phyloP scores from a whole-genome alignment of 1,140 invertebrate species.

The Ditylenchus dipsaci region DNA sequence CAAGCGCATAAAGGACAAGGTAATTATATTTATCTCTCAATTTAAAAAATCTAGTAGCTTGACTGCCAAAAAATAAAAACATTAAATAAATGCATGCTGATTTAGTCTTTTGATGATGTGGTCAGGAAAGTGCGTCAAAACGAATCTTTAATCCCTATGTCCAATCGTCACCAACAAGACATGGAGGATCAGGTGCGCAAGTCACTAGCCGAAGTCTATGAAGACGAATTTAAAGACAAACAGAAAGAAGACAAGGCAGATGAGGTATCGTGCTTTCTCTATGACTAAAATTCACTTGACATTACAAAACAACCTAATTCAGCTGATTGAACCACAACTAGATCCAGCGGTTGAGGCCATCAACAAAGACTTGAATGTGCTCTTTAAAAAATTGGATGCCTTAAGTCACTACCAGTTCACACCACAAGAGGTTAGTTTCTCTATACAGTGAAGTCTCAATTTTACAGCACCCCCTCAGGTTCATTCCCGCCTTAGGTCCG shows the following conservation, averaged over 20 bases:
- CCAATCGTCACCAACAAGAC: conserved; percentile 78
- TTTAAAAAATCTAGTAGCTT: too few relatives aligned
- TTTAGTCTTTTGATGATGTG: conserved; percentile 83
- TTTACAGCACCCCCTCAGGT: too few relatives aligned
- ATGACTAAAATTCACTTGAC: too few relatives aligned
- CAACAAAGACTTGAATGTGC: conserved; percentile 68
- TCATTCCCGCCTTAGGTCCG: too few relatives aligned
- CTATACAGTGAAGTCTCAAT: too few relatives aligned
- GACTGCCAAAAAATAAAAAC: too few relatives aligned
- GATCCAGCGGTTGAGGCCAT: conserved; percentile 66
- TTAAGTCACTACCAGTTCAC: conserved; percentile 89
- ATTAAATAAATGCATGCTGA: not conserved
- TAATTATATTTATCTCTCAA: too few relatives aligned
- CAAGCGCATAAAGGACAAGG: conserved; percentile 83
- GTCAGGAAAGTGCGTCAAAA: conserved; percentile 79
- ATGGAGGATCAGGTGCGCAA: conserved; percentile 80
- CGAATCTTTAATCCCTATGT: conserved; percentile 69
- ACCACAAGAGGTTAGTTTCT: conserved; percentile 74
- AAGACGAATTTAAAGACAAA: conserved; percentile 69
- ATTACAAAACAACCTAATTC: not conserved
- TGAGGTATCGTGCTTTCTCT: conserved; percentile 43
- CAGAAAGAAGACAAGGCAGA: conserved; percentile 73
- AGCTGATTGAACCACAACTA: conserved; percentile 8
- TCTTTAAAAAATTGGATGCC: conserved; percentile 84
- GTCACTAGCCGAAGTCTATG: conserved; percentile 89